A percentile compares a stretch with the other conserved stretches of the same genome.
Evolutionary conservation across 2,888 invertebrate genomes (phyloP).

Genomic region (Hydrotaea diabolus): DNA sequence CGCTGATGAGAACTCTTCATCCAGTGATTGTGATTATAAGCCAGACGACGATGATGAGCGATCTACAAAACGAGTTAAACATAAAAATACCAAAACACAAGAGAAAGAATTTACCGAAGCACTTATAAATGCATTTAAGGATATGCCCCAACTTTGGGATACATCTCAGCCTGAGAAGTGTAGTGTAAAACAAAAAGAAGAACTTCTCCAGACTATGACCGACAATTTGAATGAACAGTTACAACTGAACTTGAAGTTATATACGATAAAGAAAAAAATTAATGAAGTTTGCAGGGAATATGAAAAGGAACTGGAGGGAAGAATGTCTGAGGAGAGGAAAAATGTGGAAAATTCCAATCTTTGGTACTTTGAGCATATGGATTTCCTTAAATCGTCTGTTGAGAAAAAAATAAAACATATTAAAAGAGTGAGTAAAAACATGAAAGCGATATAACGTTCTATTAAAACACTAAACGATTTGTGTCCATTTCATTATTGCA

Average conservation of each 20-base stretch:
- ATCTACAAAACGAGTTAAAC: constrained; percentile 9
- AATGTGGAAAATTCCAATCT: constrained; percentile 13
- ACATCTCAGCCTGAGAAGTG: constrained; percentile 37
- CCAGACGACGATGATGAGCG: constrained; percentile 32
- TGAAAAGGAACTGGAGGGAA: constrained; percentile 56
- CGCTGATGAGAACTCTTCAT: constrained; percentile 43
- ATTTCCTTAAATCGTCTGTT: constrained; percentile 54
- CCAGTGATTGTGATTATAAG: constrained; percentile 43
- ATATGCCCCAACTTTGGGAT: constrained; percentile 60
- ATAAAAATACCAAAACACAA: constrained; percentile 18
- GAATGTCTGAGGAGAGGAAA: constrained; percentile 21
- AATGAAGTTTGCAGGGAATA: constrained; percentile 56
- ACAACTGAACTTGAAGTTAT: constrained; percentile 48
- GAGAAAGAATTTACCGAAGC: constrained; percentile 53
- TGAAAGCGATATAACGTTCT: too few relatives aligned
- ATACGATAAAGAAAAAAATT: constrained; percentile 57
- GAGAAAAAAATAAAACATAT: constrained; percentile 59
- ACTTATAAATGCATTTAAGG: constrained; percentile 55
- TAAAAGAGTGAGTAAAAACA: constrained; percentile 52
- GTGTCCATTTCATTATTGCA: constrained; percentile 26
- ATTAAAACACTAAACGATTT: neutral
- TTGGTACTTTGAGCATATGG: constrained; percentile 65
- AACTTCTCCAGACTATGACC: constrained; percentile 51
- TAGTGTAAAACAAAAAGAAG: constrained; percentile 52
- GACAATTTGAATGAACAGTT: constrained; percentile 47